Base-by-base conservation (phyloP, 2,888 invertebrate species). In the Cylindroiulus punctatus region DNA sequence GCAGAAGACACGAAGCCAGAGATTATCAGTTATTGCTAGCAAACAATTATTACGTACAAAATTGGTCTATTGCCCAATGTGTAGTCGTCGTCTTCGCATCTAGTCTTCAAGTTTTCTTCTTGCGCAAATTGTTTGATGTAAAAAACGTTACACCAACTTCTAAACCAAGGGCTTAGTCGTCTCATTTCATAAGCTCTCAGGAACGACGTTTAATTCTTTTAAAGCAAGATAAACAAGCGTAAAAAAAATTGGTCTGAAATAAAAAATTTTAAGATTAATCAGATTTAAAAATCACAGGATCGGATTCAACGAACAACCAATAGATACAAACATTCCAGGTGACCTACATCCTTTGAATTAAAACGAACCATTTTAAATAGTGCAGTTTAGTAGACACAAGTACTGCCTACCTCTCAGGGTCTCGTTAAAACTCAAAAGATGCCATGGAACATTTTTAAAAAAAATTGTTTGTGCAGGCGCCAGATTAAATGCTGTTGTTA, bases 1-100 rank as follows among this genome's bases (percentile, higher is more conserved):
- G 95, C 47, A 92, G 96, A 89, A 95, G 95, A 84, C 93, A 94
- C 87, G 97, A 97, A 90, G 94, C 95, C 0, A 92, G 96, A 87
- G 97, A 97, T 91, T 95, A 94, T 90, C 96, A 96, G 89, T 91
- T 97, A 88, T 91, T 97, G 36, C 90, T 94, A 88, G 95, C 95
- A 90, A 97, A 97, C 91, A 96, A 97, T 90, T 91, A 93, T 7
- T 97, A 97, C 90, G 95, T 98, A n/a, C 93, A 95, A 88, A 94
- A 94, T 87, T 98, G 97, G 96, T 98, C 98, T 0, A 89, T 97
- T 2, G 93, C 95, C 85, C 97, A 98, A 92, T 96, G 97, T 88
- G 87, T 95, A 40, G 95, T 97, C 0, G 95, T 98, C 88, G 92
- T 95, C 84, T 93, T 94, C 0, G 96, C 97, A 0, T 95, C 95